Conservation (phyloP, 2,113 vertebrate genomes). For the Sinocyclocheilus maitianheensis region DNA sequence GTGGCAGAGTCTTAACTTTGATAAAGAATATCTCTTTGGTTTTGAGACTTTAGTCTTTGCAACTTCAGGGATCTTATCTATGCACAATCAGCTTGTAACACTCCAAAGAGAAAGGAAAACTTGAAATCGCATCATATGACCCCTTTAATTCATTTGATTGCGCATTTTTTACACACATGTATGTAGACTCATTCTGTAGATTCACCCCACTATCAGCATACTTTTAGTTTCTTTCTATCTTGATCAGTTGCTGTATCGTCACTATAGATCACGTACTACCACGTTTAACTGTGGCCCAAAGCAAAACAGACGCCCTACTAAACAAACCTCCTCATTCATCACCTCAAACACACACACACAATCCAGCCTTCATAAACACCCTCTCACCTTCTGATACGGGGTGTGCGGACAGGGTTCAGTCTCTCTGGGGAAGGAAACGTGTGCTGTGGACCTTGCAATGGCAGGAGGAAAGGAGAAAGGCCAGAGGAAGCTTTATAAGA, state of each 20-base stretch:
- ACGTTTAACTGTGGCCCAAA: not conserved
- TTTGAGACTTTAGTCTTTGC: too few species aligned
- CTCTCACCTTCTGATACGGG: conserved; percentile 16
- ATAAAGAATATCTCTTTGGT: too few species aligned
- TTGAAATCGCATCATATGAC: too few species aligned
- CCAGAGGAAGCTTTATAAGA: conserved; percentile 38
- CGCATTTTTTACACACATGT: too few species aligned
- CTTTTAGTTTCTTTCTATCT: not conserved
- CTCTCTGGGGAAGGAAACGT: conserved; percentile 36
- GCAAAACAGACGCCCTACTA: not conserved
- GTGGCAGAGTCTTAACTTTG: too few species aligned
- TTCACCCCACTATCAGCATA: not conserved
- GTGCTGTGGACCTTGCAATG: not conserved
- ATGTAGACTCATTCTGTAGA: not conserved
- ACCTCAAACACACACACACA: not conserved
- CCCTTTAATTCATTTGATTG: too few species aligned
- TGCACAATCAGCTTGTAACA: too few species aligned
- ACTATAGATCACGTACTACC: not conserved
- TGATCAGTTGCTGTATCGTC: not conserved
- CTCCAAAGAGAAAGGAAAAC: too few species aligned
- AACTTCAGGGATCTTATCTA: too few species aligned
- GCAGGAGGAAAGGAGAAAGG: conserved; percentile 46
- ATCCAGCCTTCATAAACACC: conserved; percentile 10
- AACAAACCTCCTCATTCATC: not conserved
- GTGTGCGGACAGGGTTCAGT: too few species aligned